Evolutionary conservation across 2,113 vertebrate species (phyloP), one percentile per base, ranked within the genome.

Genomic region (Speoplatyrhinus poulsoni): DNA sequence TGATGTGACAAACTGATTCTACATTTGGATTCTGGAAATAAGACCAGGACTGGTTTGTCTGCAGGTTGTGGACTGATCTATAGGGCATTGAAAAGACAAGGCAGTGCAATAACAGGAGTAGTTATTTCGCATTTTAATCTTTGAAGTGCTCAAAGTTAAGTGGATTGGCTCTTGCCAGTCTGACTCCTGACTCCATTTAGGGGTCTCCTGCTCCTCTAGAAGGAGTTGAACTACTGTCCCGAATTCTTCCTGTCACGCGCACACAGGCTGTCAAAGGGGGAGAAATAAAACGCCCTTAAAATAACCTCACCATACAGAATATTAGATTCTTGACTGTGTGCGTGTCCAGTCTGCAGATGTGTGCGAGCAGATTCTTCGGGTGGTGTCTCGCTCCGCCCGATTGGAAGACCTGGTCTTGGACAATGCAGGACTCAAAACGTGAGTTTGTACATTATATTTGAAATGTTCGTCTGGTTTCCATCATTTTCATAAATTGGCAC

Each of bases 351-450:
- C 96, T 80, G 71, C 94, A 81, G 97, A 99, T 82, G 95, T 98
- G 88, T 98, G 95, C 70, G 96, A 99, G 73, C 96, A 99, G 93
- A 96, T 98, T 72, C 88, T 98, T 75, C 91, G 95, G 32, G 94
- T 99, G 67, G 95, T 96, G 79, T 94, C 94, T 77, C 93, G 96
- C 80, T 98, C 97, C 82, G 94, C 78, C 86, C 94, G 94, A 46
- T 86, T 98, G 76, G 96, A 99, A 83, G 96, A 99, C 60, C 67
- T 99, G 87, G 94, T 99, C 60, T 81, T 99, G 89, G 97, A 98
- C 89, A 98, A 96, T 32, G 96, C 96, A 9, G 97, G 96, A 78
- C 95, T 99, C 73, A 94, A 96, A 93, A 94, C 89, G 96, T 99
- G 90, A 95, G 94, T 56, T 11, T 47, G 46, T 17, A 0, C 1